phyloP scores from a whole-genome alignment of 1,140 invertebrate genomes.

The Drosophila carrolli region DNA sequence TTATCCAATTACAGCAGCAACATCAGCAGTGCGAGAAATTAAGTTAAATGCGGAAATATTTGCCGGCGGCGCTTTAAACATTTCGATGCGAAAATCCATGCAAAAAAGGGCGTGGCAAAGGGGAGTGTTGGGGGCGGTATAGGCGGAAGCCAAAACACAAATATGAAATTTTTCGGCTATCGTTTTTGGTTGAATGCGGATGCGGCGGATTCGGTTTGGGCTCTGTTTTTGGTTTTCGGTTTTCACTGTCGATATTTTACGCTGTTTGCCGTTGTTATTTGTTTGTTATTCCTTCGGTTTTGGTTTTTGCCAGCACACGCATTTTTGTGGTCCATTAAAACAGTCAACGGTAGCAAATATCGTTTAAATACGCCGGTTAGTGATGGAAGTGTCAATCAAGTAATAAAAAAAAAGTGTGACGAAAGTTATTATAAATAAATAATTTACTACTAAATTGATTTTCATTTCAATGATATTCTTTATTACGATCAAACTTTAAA shows the following conservation, averaged over 20 bases:
- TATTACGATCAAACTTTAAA: no score
- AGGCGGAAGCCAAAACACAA: slow-evolving; percentile 49
- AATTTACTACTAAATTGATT: no score
- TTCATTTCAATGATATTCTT: no score
- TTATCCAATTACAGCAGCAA: slow-evolving; percentile 69
- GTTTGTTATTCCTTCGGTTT: slow-evolving; percentile 47
- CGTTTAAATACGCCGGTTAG: slow-evolving; percentile 1
- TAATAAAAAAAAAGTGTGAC: neutral
- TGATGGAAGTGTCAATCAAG: neutral
- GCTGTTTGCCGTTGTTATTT: slow-evolving; percentile 11
- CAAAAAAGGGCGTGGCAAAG: slow-evolving; percentile 1
- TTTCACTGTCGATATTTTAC: slow-evolving; percentile 46
- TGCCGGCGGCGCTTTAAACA: slow-evolving; percentile 44
- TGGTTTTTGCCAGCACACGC: slow-evolving; percentile 60
- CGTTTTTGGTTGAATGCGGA: slow-evolving; percentile 58
- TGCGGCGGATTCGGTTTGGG: slow-evolving; percentile 37
- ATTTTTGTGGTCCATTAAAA: slow-evolving; percentile 79
- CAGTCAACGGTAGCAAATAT: slow-evolving; percentile 39
- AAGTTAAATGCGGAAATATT: slow-evolving; percentile 59
- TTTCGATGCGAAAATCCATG: slow-evolving; percentile 21
- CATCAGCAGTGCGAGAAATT: slow-evolving; percentile 52
- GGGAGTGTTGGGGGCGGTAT: neutral
- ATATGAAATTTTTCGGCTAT: slow-evolving; percentile 64
- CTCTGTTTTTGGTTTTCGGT: slow-evolving; percentile 31
- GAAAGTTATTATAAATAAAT: neutral